Evolutionary conservation across 2,888 invertebrate genomes (phyloP).

Genomic region (Ctenicera cuprea): DNA sequence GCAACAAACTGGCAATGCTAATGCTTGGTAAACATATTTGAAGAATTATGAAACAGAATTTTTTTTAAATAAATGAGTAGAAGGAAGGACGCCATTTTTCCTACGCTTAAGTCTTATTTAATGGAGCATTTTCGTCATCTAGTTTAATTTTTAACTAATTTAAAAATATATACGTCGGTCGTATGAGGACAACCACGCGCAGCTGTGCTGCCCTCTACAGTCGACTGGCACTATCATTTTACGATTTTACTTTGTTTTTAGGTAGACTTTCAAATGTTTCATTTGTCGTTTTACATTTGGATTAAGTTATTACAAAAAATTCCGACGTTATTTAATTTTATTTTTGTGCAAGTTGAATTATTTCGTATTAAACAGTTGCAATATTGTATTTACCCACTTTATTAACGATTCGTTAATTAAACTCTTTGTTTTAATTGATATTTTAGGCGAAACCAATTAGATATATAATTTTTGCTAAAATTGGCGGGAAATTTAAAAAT

Average conservation of each 20-base stretch:
- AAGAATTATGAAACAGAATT: slow-evolving; percentile 10
- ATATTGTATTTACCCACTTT: too few relatives aligned
- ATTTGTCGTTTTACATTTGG: background rate
- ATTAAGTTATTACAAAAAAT: too few relatives aligned
- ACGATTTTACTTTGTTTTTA: background rate
- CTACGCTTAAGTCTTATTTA: background rate
- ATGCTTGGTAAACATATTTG: slow-evolving; percentile 12
- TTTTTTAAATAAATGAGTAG: background rate
- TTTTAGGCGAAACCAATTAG: too few relatives aligned
- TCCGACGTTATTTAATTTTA: too few relatives aligned
- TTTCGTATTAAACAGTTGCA: too few relatives aligned
- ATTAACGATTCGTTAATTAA: too few relatives aligned
- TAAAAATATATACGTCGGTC: slow-evolving; percentile 48
- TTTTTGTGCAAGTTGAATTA: background rate
- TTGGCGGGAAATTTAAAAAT: slow-evolving; percentile 22
- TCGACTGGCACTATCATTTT: slow-evolving; percentile 53
- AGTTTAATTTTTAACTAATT: slow-evolving; percentile 44
- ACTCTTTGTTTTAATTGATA: too few relatives aligned
- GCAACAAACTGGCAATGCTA: slow-evolving; percentile 31
- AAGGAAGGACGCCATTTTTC: background rate
- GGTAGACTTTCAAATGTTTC: slow-evolving; percentile 29
- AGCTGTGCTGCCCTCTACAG: slow-evolving; percentile 61
- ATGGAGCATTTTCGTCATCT: background rate
- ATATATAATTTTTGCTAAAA: too few relatives aligned
- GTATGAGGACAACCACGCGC: background rate